Conservation (phyloP, 64 coral and sea anemone genomes). For the Catalaphyllia jardinei region DNA sequence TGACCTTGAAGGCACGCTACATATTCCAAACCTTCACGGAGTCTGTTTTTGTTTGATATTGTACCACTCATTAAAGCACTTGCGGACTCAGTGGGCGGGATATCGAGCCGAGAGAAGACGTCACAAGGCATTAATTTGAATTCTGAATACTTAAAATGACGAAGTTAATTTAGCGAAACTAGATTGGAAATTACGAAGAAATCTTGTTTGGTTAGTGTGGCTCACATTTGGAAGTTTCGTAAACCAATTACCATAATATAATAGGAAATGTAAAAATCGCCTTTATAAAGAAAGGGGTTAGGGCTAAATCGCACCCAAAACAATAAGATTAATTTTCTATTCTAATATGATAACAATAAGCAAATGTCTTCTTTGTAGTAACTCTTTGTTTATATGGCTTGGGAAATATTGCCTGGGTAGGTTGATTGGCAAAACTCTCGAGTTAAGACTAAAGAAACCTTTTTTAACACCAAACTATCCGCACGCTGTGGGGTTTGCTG, state of each 20-base stretch:
- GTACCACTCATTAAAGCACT: no score
- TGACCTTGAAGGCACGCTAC: neutral
- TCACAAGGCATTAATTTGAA: no score
- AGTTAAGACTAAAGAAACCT: neutral
- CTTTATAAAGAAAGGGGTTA: neutral
- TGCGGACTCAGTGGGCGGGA: no score
- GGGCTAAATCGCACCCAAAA: neutral
- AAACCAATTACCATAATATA: slow-evolving; percentile 11
- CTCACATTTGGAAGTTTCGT: neutral
- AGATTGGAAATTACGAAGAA: neutral
- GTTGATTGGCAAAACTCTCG: neutral
- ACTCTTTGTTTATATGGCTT: neutral
- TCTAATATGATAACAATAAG: slow-evolving; percentile 16
- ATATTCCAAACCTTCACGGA: neutral
- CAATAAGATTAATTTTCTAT: neutral
- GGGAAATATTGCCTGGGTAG: neutral
- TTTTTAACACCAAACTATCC: neutral
- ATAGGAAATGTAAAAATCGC: slow-evolving; percentile 10
- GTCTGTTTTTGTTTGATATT: no score
- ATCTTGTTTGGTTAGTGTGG: neutral
- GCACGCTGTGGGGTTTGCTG: neutral
- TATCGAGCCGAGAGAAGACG: no score
- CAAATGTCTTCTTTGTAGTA: neutral
- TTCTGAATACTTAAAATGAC: no score
- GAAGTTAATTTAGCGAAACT: neutral